A percentile compares a stretch with the other conserved stretches of the same genome.
Conservation (phyloP, 2,113 vertebrate species). For the Trogon surrucura region DNA sequence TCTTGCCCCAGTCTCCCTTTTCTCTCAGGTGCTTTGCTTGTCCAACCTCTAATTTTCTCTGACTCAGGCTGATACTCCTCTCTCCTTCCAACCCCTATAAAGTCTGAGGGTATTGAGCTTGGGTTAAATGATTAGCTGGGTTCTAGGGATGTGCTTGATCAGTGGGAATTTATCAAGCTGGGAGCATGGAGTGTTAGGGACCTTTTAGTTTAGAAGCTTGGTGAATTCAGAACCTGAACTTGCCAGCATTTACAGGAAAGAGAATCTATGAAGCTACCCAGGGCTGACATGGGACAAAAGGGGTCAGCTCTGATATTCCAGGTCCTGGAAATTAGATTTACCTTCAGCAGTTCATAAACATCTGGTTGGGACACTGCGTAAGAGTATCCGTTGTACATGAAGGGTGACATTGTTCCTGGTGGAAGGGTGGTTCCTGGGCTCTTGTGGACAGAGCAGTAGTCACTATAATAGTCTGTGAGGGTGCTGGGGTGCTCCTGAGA, state of each 20-base stretch:
- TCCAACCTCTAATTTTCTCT: not conserved
- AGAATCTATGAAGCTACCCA: not conserved
- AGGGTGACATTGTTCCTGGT: not conserved
- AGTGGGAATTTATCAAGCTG: not conserved
- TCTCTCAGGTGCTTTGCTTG: not conserved
- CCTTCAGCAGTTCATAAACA: conserved; percentile 54
- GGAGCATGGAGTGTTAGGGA: not conserved
- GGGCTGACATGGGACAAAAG: not conserved
- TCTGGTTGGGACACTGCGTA: conserved; percentile 49
- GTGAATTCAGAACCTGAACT: not conserved
- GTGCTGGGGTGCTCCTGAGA: conserved; percentile 7
- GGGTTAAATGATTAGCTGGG: not conserved
- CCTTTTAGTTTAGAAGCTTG: not conserved
- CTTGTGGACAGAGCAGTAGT: conserved; percentile 21
- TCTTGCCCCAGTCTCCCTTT: not conserved
- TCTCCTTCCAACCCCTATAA: not conserved
- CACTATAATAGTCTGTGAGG: conserved; percentile 48
- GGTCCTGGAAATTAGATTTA: not conserved
- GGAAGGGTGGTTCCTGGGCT: not conserved
- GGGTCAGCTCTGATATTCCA: not conserved
- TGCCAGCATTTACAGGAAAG: not conserved
- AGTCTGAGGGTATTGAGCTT: not conserved
- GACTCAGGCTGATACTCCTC: not conserved
- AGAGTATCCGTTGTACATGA: not conserved
- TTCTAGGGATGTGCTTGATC: not conserved